phyloP scores from a whole-genome alignment of 2,113 vertebrate species.

The Dicerorhinus sumatrensis region DNA sequence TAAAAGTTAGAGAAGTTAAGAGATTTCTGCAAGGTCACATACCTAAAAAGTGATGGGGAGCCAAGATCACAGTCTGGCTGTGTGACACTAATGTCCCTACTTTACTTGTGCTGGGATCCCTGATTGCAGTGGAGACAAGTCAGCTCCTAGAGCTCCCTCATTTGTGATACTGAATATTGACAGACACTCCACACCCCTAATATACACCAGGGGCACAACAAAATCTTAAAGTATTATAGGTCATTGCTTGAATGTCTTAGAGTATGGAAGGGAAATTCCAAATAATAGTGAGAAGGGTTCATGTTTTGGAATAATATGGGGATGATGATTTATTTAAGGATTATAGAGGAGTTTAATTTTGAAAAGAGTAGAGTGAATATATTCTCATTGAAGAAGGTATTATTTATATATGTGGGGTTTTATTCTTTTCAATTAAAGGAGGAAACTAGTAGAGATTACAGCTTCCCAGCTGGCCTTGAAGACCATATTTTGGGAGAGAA shows the following conservation, averaged over 20 bases:
- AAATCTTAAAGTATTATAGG: background rate
- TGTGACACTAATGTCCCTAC: background rate
- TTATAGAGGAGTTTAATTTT: slow-evolving; percentile 28
- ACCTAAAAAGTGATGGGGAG: background rate
- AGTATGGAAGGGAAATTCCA: slow-evolving; percentile 29
- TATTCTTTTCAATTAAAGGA: slow-evolving; percentile 88
- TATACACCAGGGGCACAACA: background rate
- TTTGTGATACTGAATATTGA: background rate
- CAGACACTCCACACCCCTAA: background rate
- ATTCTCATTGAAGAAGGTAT: slow-evolving; percentile 8
- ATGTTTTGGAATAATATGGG: background rate
- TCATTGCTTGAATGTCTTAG: slow-evolving; percentile 37
- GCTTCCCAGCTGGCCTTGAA: slow-evolving; percentile 93
- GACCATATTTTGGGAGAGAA: slow-evolving; percentile 90
- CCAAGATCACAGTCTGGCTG: background rate
- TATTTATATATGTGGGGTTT: slow-evolving; percentile 53
- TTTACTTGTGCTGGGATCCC: background rate
- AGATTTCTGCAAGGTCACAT: background rate
- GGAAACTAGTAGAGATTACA: slow-evolving; percentile 87
- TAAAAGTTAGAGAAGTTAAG: background rate
- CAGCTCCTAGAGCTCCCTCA: background rate
- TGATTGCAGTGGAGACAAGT: background rate
- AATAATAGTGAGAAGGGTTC: background rate
- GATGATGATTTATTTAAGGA: background rate
- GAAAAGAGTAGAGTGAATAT: background rate